A percentile compares a stretch with the other conserved stretches of the same genome.
Evolutionary conservation across 2,797 vertebrate genomes (phyloP).

Genomic region (Babyrousa celebensis): DNA sequence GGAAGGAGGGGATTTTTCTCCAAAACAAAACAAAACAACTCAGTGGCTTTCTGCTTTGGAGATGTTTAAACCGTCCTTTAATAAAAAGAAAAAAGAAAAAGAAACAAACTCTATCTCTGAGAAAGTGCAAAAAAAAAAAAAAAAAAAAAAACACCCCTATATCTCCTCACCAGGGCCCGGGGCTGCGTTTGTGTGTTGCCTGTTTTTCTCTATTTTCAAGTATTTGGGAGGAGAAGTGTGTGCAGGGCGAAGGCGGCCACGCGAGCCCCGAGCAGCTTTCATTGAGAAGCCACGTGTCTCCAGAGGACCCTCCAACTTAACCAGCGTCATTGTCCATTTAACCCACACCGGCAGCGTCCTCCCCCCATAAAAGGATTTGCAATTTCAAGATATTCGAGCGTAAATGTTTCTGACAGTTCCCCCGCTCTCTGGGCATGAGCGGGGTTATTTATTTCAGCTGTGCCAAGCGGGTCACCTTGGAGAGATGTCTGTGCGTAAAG

Average conservation of each 20-base stretch:
- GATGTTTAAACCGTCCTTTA: slow-evolving; percentile 90
- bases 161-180: slow-evolving; percentile 88
- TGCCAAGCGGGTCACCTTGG: slow-evolving; percentile 99
- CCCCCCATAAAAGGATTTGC: slow-evolving; percentile 99
- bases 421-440: slow-evolving; percentile 97
- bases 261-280: slow-evolving; percentile 97
- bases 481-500: slow-evolving; percentile 99
- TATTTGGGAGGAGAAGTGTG: slow-evolving; percentile 94
- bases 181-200: slow-evolving; percentile 90
- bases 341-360: slow-evolving; percentile 99
- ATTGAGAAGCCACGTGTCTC: slow-evolving; percentile 99
- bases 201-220: slow-evolving; percentile 91
- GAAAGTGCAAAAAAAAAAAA: slow-evolving; percentile 91
- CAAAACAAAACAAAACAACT: slow-evolving; percentile 86
- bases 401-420: slow-evolving; percentile 99
- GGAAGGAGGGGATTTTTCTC: slow-evolving; percentile 70
- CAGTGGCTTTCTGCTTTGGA: slow-evolving; percentile 90
- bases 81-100: slow-evolving; percentile 86
- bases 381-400: slow-evolving; percentile 99
- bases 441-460: slow-evolving; percentile 99
- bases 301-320: slow-evolving; percentile 99
- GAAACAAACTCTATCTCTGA: slow-evolving; percentile 80
- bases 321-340: slow-evolving; percentile 99
- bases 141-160: slow-evolving; percentile 86
- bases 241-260: slow-evolving; percentile 97